Percentiles rank a stretch among this genome's conserved stretches.
Conservation (phyloP, 2,888 invertebrate genomes). For the Drosophila neotestacea region DNA sequence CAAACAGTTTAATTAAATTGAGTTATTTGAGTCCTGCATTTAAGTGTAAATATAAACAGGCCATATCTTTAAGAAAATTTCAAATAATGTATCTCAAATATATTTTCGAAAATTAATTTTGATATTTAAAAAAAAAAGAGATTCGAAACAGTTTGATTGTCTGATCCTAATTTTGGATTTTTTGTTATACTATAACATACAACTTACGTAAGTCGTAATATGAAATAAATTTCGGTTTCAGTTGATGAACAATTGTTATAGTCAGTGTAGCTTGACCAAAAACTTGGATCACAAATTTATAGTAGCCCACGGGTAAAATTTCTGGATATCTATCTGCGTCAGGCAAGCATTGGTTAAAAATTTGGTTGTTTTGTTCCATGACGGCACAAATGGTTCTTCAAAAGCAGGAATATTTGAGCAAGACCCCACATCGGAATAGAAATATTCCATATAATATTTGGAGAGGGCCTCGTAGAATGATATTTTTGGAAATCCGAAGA, state of each 20-base stretch:
- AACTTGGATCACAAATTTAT: background rate
- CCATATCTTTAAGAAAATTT: too few relatives aligned
- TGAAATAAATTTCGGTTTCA: background rate
- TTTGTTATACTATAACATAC: background rate
- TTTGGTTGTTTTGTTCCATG: background rate
- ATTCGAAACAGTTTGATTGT: background rate
- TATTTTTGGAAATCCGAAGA: background rate
- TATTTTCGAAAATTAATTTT: background rate
- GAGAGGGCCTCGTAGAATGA: background rate
- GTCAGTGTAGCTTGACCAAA: background rate
- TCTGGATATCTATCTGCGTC: background rate
- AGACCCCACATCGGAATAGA: background rate
- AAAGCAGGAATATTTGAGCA: background rate
- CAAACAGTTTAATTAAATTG: too few relatives aligned
- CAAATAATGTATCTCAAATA: too few relatives aligned
- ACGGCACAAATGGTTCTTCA: background rate
- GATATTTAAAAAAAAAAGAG: too few relatives aligned
- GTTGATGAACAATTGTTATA: background rate
- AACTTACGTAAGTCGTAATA: background rate
- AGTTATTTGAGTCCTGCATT: too few relatives aligned
- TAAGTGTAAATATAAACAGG: too few relatives aligned
- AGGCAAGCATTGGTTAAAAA: background rate
- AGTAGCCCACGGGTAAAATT: background rate
- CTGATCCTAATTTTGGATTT: background rate
- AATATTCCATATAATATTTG: background rate